Base-by-base conservation (phyloP, 2,888 invertebrate species). In the Therioaphis trifolii region DNA sequence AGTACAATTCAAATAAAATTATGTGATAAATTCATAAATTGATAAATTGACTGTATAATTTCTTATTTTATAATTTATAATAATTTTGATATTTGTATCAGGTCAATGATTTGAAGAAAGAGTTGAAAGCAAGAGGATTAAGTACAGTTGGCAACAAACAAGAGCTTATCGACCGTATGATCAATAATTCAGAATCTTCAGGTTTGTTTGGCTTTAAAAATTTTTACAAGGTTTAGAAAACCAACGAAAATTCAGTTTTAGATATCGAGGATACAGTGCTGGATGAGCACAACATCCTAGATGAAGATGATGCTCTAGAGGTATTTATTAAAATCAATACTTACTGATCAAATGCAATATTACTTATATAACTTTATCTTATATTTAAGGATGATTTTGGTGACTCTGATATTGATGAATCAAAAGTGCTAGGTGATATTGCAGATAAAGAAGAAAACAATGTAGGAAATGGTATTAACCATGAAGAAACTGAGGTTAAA, bases 31-130 rank as follows among this genome's bases (percentile, higher is more conserved):
- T n/a, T n/a, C n/a, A n/a, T n/a, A n/a, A n/a, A n/a, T n/a, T n/a
- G n/a, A n/a, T n/a, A 52, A 3, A 21, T 12, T 24, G 12, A 58
- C 12, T 58, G 9, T 58, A 24, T 58, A 58, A n/a, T 21, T n/a
- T 52, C 1, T 1, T 11, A 58, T 24, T 58, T 58, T 21, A 55
- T 55, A 4, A 55, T 55, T 55, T 29, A 71, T 0, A 14, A 4
- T 68, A 63, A 24, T 76, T 68, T 63, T 52, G 89, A 5, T 35
- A 35, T 35, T 35, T 35, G 35, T 5, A 35, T 35, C 7, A 96
- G 93, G 96, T 96, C 52, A 93, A 95, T 18, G 96, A 96, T 88
- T 90, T 96, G 86, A 94, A 94, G 87, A 92, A 93, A 87, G 95
- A 95, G 88, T 89, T 96, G 80, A 96, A 96, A 89, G 89, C 92